Evolutionary conservation across 2,797 vertebrate species (phyloP), one percentile per base, ranked within the genome.

Genomic region (Furcifer pardalis): DNA sequence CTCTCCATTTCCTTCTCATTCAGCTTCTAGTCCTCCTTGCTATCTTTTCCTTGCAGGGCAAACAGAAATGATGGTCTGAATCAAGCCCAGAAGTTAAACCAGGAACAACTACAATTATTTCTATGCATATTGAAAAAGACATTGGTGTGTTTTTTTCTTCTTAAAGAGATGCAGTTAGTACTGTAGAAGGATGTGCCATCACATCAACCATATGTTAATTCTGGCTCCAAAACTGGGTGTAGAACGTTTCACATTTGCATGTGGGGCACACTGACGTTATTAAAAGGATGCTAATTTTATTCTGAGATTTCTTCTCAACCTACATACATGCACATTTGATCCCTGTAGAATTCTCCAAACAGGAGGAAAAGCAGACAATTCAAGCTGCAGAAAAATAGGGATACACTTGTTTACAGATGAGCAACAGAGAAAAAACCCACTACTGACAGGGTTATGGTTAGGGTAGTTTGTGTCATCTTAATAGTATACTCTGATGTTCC

Each of bases 251-350:
- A 32, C 2, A 75, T 80, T 81, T 81, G 71, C 77, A 85, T 79
- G 32, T 74, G 35, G 71, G 69, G 25, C 32, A 27, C 30, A 74
- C 19, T 27, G 42, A 30, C 56, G 19, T 46, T 42, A 85, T 80
- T 85, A 74, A 85, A 85, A 80, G 77, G 69, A 37, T 63, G 68
- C 52, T 25, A 27, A 3, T 71, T 75, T 66, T 17, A 63, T n/a
- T 37, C 68, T 75, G 83, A 66, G 30, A 49, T 17, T 37, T 52
- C 10, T 52, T 59, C 59, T 74, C 46, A 79, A 79, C 71, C 9
- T 35, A 44, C 25, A 25, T 3, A 35, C 68, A 30, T 13, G 66
- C 32, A 56, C 46, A 44, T 84, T 42, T 30, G 21, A 40, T 40
- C 8, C 42, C 44, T 78, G 25, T 2, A 6, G 40, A 23, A 7